Base-by-base conservation (phyloP, 2,113 vertebrate genomes). In the Mastomys coucha region DNA sequence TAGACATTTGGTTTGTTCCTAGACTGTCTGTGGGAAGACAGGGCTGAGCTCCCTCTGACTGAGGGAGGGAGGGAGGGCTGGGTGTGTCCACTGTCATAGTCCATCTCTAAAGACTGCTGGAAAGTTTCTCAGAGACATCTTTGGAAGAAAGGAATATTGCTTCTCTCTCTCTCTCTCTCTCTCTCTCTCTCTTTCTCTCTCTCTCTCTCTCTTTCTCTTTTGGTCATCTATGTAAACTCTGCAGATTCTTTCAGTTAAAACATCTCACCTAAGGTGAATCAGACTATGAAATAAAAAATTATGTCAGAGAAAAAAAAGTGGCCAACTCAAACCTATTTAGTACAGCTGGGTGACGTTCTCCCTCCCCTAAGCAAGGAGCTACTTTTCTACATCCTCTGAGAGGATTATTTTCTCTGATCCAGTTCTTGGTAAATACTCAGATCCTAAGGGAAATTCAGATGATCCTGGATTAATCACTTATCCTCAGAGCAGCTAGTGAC, bases 391-490 rank as follows among this genome's bases (percentile, higher is more conserved):
- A 72, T 89, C 58, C 89, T 72, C 91, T 91, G 53, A 91, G 69
- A 78, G 56, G 86, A 89, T 91, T 85, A 70, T 81, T 94, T 81
- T 78, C 76, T 89, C 82, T 95, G 84, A 89, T 63, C 56, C 56
- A 80, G 45, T 92, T 95, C 88, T 94, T 75, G 77, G 90, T 97
- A 91, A 95, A 82, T 78, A 67, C 53, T 82, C 63, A 78, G 73
- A 93, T 60, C 8, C 45, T 72, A 7, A 89, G 53, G 93, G 87
- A 91, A 82, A 96, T 91, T 93, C 33, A 82, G 76, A 81, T 94
- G 39, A 89, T 88, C 82, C 77, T 73, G 53, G 81, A 86, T 82
- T 91, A 91, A 76, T 45, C 70, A 81, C 80, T 49, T 7, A 39
- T 2, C 14, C 42, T 84, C 49, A 56, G 67, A 91, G 73, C 8